phyloP scores from a whole-genome alignment of 2,888 invertebrate genomes.

The Alsophila aescularia region DNA sequence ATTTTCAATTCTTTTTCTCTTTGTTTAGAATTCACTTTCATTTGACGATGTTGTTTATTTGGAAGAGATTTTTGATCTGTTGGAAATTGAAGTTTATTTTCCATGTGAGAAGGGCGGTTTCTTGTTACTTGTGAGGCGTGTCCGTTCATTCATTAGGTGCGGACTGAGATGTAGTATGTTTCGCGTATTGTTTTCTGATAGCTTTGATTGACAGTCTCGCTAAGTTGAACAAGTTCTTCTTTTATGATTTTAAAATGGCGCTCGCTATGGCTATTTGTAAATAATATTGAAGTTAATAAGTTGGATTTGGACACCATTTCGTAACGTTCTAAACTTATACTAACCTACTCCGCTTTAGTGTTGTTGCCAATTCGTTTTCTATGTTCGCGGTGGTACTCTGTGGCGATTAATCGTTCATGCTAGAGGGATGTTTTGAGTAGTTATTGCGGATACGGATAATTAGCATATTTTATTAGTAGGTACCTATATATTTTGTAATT shows the following conservation, averaged over 20 bases:
- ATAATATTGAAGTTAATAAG: neutral
- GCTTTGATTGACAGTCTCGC: slow-evolving; percentile 1
- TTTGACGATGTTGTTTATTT: slow-evolving; percentile 1
- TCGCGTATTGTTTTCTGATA: slow-evolving; percentile 24
- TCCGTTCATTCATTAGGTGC: slow-evolving; percentile 13
- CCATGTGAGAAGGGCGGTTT: slow-evolving; percentile 3
- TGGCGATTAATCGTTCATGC: too few relatives aligned
- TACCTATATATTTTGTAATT: too few relatives aligned
- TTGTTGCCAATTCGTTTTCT: too few relatives aligned
- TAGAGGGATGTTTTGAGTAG: too few relatives aligned
- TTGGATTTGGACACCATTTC: neutral
- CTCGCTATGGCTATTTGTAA: neutral
- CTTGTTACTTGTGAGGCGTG: neutral
- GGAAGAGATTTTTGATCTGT: neutral
- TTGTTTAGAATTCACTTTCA: slow-evolving; percentile 15
- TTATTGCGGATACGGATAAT: too few relatives aligned
- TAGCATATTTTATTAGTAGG: too few relatives aligned
- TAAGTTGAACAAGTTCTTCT: neutral
- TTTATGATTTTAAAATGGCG: neutral
- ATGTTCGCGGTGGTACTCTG: too few relatives aligned
- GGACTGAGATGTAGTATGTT: slow-evolving; percentile 5
- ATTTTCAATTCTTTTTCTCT: slow-evolving; percentile 15
- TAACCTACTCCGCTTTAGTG: too few relatives aligned
- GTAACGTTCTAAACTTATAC: too few relatives aligned
- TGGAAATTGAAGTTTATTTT: slow-evolving; percentile 18